A percentile compares a stretch with the other conserved stretches of the same genome.
These are phyloP conservation scores for Eudyptes chrysolophus DNA, from an alignment of 2,113 vertebrate genomes.

Conservation along the genomic window DNA sequence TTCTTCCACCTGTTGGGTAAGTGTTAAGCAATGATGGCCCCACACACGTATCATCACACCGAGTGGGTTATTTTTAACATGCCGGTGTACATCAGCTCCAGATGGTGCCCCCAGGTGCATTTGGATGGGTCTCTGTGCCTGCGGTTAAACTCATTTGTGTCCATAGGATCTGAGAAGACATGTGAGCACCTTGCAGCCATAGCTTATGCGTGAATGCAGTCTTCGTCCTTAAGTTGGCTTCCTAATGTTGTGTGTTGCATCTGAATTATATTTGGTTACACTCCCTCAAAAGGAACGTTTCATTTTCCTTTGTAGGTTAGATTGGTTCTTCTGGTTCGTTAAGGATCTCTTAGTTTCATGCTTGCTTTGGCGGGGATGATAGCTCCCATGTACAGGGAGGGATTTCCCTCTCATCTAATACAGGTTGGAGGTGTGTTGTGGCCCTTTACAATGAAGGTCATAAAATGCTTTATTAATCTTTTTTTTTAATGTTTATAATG, in stretches of 20 bases:
- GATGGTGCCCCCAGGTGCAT: background rate
- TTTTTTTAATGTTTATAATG: background rate
- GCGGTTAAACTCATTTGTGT: fast-evolving
- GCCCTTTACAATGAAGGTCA: background rate
- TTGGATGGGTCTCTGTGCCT: background rate
- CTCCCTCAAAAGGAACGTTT: background rate
- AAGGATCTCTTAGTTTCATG: background rate
- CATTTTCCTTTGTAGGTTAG: background rate
- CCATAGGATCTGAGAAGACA: background rate
- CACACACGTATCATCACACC: fast-evolving
- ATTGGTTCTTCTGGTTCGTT: background rate
- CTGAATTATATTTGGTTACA: background rate
- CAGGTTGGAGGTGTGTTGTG: background rate
- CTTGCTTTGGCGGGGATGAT: background rate
- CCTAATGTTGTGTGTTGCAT: background rate
- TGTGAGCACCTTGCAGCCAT: fast-evolving
- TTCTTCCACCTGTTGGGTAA: background rate
- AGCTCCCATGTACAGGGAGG: background rate
- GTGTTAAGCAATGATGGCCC: background rate
- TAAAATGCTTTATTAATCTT: background rate
- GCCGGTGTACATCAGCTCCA: fast-evolving
- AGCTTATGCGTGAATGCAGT: background rate
- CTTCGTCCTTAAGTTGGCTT: background rate
- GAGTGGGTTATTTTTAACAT: background rate
- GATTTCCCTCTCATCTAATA: background rate